Evolutionary conservation across 2,888 invertebrate species (phyloP).

Genomic region (Beris chalybata): DNA sequence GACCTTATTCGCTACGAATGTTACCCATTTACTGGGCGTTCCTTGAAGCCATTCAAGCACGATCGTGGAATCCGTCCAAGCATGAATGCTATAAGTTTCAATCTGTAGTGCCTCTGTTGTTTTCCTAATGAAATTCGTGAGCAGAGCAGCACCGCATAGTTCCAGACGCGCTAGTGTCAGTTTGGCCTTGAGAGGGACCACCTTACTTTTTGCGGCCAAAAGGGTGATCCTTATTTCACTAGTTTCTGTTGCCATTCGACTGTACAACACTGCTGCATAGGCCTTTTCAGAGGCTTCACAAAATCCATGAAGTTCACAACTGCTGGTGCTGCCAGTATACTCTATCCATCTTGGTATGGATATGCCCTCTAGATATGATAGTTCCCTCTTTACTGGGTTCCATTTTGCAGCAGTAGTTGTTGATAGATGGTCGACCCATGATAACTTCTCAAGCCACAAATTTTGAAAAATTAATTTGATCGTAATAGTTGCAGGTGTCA

Average conservation of each 20-base stretch:
- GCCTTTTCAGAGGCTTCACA: no score
- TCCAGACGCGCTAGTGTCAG: neutral
- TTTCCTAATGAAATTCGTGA: conserved; percentile 1
- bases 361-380: no score
- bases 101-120: neutral
- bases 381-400: no score
- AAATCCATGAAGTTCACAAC: no score
- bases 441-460: neutral
- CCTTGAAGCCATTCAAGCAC: neutral
- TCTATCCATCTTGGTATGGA: no score
- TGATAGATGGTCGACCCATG: neutral
- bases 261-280: neutral
- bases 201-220: conserved; percentile 12
- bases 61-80: neutral
- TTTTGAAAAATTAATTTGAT: neutral
- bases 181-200: neutral
- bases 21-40: conserved; percentile 12
- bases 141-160: conserved; percentile 12
- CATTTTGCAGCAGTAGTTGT: no score
- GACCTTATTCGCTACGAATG: conserved; percentile 18
- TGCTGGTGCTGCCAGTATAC: no score
- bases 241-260: neutral
- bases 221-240: neutral
- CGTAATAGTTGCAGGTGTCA: neutral
- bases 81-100: neutral